Evolutionary conservation across 2,113 vertebrate species (phyloP).

Genomic region (Podocnemis expansa): DNA sequence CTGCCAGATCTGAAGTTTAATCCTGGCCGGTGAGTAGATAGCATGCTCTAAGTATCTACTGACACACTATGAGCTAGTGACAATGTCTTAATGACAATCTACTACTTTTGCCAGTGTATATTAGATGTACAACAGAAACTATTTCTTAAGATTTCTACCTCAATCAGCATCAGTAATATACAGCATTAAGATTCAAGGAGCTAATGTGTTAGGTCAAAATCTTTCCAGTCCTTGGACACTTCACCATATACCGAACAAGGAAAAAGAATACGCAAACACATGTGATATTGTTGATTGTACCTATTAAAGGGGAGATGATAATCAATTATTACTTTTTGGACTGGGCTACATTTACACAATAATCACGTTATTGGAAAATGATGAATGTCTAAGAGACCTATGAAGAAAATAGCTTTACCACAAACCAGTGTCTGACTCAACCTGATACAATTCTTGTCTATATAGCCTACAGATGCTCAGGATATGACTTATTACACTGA

Average conservation of each 20-base stretch:
- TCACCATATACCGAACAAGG: fast-evolving
- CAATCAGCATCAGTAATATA: not conserved
- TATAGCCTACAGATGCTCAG: not conserved
- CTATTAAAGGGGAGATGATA: not conserved
- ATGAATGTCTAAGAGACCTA: not conserved
- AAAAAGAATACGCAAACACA: not conserved
- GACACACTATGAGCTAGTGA: not conserved
- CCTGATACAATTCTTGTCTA: fast-evolving
- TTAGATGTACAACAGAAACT: not conserved
- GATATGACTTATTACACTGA: not conserved
- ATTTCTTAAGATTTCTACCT: not conserved
- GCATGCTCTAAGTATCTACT: fast-evolving
- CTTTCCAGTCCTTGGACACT: not conserved
- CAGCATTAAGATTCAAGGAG: not conserved
- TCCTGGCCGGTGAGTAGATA: not conserved
- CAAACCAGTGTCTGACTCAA: not conserved
- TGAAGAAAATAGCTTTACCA: not conserved
- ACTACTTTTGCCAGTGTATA: fast-evolving
- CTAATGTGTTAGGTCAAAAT: not conserved
- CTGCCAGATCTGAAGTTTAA: not conserved
- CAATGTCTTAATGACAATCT: not conserved
- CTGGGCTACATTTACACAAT: not conserved
- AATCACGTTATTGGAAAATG: not conserved
- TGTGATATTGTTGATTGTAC: not conserved
- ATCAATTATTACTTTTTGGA: fast-evolving